Evolutionary conservation across 2,888 invertebrate species (phyloP), one percentile per base, ranked within the genome.

Genomic region (Nebria salina): DNA sequence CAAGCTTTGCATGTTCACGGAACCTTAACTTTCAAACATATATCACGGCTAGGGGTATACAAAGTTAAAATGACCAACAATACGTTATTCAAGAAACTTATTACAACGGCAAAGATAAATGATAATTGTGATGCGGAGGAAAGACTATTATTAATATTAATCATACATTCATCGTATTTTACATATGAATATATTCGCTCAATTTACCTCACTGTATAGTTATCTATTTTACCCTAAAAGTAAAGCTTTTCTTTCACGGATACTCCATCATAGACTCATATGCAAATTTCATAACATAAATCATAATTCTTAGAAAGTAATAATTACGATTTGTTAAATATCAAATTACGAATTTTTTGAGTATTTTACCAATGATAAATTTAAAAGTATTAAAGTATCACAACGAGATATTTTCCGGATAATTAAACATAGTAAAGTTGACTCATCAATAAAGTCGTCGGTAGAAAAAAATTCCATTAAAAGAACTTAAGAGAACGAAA

Each of bases 401-500:
- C 70, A 70, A 70, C 26, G 70, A 75, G 25, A 75, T 43, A 64
- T 75, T 75, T 75, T 75, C 75, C 65, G 26, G 65, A 20, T 75
- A 75, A 75, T 75, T 75, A 75, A 75, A 42, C 75, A 20, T 64
- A 64, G 75, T 43, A 75, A 64, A 75, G 64, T 75, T 65, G 65
- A 64, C 75, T 75, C 75, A 75, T 75, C 75, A 75, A 75, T 75
- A 75, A 75, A 75, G 43, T 73, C 75, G 43, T 54, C 75, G 64
- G 54, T 15, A 13, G 73, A 20, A 75, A 73, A 75, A 75, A 75
- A 75, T 64, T 75, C 75, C 75, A 75, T 75, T 75, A 75, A 75
- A 75, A 65, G 65, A 75, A 75, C 65, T 75, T 75, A 75, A 75
- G 43, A 75, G 75, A 64, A 75, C 75, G 75, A 75, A 75, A 75